Percentiles rank a stretch among this genome's conserved stretches.
Conservation (phyloP, 2,888 invertebrate species). For the Agrochola litura region DNA sequence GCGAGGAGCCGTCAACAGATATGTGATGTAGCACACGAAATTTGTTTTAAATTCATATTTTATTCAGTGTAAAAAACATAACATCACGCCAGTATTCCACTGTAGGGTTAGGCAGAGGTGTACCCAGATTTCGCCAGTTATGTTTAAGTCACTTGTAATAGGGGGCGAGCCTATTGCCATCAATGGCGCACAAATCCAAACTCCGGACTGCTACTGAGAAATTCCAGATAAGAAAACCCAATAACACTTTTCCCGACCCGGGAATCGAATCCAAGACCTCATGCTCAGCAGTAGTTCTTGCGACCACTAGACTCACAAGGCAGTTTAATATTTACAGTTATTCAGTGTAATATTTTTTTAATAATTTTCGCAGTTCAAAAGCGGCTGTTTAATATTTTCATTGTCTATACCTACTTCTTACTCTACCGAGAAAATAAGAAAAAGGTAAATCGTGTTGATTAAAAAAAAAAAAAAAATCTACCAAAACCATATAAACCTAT, state of each 20-base stretch:
- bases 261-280: background rate
- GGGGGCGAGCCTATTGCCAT: background rate
- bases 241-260: background rate
- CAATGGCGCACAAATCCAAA: background rate
- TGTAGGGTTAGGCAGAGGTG: background rate
- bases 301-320: background rate
- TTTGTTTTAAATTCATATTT: conserved; percentile 43
- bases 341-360: background rate
- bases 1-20: conserved; percentile 40
- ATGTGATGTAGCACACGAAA: conserved; percentile 41
- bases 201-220: background rate
- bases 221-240: background rate
- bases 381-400: background rate
- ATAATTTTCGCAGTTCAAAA: background rate
- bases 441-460: background rate
- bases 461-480: too few relatives aligned
- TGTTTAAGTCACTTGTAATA: background rate
- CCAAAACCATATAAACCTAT: background rate
- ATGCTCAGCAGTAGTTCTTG: background rate
- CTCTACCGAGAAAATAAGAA: background rate
- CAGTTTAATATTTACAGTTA: background rate
- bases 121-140: background rate
- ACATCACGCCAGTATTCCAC: background rate
- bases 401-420: too few relatives aligned
- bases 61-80: background rate